These are phyloP conservation scores for Galendromus occidentalis DNA, from an alignment of 1,140 invertebrate species.

Conservation along the genomic window DNA sequence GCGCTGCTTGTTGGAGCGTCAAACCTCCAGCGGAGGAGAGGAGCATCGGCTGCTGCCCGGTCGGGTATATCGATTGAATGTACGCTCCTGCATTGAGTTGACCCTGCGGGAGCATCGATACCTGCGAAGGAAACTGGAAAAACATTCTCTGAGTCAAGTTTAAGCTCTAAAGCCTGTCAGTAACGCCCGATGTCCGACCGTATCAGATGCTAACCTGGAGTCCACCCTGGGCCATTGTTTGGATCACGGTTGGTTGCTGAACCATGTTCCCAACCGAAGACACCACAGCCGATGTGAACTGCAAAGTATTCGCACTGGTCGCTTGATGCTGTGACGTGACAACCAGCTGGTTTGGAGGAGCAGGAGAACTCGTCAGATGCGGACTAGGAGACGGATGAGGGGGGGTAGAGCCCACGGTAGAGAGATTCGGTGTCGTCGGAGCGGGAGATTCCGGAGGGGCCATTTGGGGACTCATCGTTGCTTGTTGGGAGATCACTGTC, in stretches of 20 bases:
- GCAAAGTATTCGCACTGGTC: background rate
- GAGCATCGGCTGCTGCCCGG: background rate
- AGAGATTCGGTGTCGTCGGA: background rate
- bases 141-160: background rate
- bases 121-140: background rate
- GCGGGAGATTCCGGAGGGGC: background rate
- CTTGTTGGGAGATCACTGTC: constrained; percentile 1
- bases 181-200: background rate
- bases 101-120: background rate
- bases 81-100: background rate
- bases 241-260: background rate
- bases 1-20: background rate
- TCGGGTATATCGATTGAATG: background rate
- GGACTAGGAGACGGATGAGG: background rate
- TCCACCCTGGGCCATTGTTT: background rate
- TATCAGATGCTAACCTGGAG: background rate
- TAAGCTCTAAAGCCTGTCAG: background rate
- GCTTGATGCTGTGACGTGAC: background rate
- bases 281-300: background rate
- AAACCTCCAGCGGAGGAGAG: background rate
- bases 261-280: background rate
- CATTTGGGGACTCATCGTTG: constrained; percentile 7
- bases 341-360: background rate
- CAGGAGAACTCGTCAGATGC: background rate
- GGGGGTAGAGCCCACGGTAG: background rate